These are phyloP conservation scores for Harpagoxenus sublaevis DNA, from an alignment of 2,888 invertebrate genomes.

Conservation along the genomic window DNA sequence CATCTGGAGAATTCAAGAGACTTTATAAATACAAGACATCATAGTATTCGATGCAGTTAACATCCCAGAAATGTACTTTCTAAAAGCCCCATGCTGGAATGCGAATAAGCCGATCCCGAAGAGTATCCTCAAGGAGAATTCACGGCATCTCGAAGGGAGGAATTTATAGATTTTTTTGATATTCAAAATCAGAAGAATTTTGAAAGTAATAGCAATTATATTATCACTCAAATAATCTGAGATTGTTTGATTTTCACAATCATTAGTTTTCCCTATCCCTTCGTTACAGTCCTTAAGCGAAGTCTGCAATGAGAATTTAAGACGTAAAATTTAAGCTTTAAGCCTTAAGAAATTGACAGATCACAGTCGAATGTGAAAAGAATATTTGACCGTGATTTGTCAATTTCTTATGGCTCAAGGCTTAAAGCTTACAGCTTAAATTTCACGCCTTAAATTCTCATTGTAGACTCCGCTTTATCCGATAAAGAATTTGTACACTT, in stretches of 20 bases:
- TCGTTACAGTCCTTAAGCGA: background rate
- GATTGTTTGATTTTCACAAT: background rate
- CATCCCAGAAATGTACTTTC: slow-evolving; percentile 8
- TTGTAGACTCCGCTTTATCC: no score
- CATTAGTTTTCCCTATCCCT: background rate
- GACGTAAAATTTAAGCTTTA: no score
- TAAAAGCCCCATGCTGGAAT: background rate
- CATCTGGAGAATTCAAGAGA: background rate
- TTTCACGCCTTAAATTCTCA: no score
- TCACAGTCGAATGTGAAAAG: no score
- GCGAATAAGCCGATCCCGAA: background rate
- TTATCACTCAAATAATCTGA: background rate
- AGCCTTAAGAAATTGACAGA: no score
- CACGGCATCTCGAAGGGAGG: background rate
- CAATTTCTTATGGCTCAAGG: no score
- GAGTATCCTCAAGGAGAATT: background rate
- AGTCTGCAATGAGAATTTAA: no score
- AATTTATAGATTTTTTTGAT: background rate
- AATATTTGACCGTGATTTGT: no score
- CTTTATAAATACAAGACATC: background rate
- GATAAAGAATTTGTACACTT: background rate
- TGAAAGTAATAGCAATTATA: background rate
- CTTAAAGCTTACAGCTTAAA: no score
- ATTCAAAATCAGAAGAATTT: background rate
- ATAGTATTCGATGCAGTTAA: slow-evolving; percentile 25